These are phyloP conservation scores for Urechis unicinctus DNA, from an alignment of 2,888 invertebrate species.

Conservation along the genomic window DNA sequence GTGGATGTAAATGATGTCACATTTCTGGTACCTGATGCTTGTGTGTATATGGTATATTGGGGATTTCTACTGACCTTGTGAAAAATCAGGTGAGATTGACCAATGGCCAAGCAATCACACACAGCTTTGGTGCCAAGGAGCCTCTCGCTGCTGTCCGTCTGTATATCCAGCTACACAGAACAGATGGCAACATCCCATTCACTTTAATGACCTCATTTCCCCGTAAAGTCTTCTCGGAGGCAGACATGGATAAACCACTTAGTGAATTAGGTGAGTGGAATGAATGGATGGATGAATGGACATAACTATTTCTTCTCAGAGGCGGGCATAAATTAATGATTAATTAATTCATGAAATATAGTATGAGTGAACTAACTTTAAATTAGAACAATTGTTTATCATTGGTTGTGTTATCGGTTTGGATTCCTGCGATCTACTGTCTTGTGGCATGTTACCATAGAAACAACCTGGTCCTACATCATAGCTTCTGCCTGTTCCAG, in stretches of 20 bases:
- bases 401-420: not conserved
- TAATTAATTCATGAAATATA: not conserved
- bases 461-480: not conserved
- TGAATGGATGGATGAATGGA: not conserved
- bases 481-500: slow-evolving; percentile 7
- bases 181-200: slow-evolving; percentile 64
- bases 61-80: too few species aligned
- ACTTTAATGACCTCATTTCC: slow-evolving; percentile 88
- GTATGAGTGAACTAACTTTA: not conserved
- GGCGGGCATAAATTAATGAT: not conserved
- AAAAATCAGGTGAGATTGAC: slow-evolving; percentile 69
- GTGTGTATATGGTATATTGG: too few species aligned
- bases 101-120: slow-evolving; percentile 66
- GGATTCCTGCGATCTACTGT: too few species aligned
- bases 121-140: slow-evolving; percentile 78
- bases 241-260: slow-evolving; percentile 84
- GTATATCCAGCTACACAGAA: slow-evolving; percentile 78
- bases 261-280: slow-evolving; percentile 63
- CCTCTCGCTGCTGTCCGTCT: slow-evolving; percentile 83
- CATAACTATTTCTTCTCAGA: not conserved
- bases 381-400: not conserved
- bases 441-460: not conserved
- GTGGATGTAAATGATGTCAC: too few species aligned
- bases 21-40: too few species aligned
- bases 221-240: slow-evolving; percentile 73